A percentile compares a stretch with the other conserved stretches of the same genome.
Conservation (phyloP, 2,113 vertebrate species). For the Cacatua alba region DNA sequence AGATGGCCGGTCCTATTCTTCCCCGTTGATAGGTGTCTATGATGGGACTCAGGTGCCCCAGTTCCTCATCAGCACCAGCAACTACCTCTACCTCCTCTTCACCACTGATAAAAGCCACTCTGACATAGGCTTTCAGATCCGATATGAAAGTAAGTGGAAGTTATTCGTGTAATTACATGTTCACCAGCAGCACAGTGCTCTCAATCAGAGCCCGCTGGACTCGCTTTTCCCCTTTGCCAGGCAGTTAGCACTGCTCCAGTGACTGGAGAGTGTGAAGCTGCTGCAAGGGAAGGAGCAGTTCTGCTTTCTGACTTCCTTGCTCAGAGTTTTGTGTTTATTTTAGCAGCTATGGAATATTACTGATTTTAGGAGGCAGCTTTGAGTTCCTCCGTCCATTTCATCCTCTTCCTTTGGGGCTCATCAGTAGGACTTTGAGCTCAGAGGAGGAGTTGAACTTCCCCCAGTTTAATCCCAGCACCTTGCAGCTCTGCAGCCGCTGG, state of each 20-base stretch:
- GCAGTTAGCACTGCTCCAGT: accelerated
- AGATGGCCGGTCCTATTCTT: constrained; percentile 92
- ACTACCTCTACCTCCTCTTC: constrained; percentile 93
- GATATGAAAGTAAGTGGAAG: constrained; percentile 89
- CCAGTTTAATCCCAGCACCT: accelerated
- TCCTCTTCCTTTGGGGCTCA: not conserved
- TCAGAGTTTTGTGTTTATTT: not conserved
- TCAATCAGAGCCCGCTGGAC: not conserved
- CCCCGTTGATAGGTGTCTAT: constrained; percentile 91
- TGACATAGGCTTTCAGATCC: constrained; percentile 94
- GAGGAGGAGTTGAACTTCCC: accelerated
- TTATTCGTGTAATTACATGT: accelerated
- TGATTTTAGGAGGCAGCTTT: not conserved
- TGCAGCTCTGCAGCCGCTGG: not conserved
- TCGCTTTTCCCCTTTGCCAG: not conserved
- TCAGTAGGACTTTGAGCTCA: accelerated
- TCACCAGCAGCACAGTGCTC: not conserved
- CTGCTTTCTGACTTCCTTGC: not conserved
- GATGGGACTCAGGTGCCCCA: constrained; percentile 98
- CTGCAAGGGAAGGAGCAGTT: not conserved
- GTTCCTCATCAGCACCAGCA: constrained; percentile 99
- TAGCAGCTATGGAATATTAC: not conserved
- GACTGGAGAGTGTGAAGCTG: not conserved
- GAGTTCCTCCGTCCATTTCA: not conserved
- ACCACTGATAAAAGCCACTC: constrained; percentile 98